These are phyloP conservation scores for Centropus bengalensis DNA, from an alignment of 2,113 vertebrate species.

Conservation along the genomic window DNA sequence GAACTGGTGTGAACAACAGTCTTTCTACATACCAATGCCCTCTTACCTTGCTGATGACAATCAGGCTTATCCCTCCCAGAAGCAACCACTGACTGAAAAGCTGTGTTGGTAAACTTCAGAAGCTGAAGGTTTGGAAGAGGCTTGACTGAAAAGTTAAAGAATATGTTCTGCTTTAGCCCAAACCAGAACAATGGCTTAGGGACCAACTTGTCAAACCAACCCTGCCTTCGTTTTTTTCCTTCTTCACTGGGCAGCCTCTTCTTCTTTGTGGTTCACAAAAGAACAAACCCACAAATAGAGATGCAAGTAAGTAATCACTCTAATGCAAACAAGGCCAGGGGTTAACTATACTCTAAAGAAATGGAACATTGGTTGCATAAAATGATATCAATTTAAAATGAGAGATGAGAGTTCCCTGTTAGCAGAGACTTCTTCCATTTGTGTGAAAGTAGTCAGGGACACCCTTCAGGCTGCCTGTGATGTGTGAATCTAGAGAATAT, in stretches of 20 bases:
- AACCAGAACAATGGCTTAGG: too few species aligned
- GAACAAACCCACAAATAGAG: neutral
- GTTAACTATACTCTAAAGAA: neutral
- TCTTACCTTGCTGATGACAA: too few species aligned
- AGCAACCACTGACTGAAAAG: too few species aligned
- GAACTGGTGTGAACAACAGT: too few species aligned
- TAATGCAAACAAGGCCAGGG: neutral
- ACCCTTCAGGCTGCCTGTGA: neutral
- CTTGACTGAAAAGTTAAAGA: too few species aligned
- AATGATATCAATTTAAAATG: accelerated
- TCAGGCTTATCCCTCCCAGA: too few species aligned
- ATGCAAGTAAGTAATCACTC: neutral
- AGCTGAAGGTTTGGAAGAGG: too few species aligned
- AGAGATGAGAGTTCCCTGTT: neutral
- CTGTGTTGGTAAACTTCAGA: too few species aligned
- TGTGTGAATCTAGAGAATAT: neutral
- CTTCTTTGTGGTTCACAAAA: neutral
- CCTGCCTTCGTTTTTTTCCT: neutral
- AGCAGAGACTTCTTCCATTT: neutral
- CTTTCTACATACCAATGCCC: too few species aligned
- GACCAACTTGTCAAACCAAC: neutral
- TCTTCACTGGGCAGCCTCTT: neutral
- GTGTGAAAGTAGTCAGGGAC: neutral
- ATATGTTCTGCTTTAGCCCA: too few species aligned
- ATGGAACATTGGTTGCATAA: neutral